Base-by-base conservation (phyloP, 1,140 invertebrate genomes). In the Caligus rogercresseyi region DNA sequence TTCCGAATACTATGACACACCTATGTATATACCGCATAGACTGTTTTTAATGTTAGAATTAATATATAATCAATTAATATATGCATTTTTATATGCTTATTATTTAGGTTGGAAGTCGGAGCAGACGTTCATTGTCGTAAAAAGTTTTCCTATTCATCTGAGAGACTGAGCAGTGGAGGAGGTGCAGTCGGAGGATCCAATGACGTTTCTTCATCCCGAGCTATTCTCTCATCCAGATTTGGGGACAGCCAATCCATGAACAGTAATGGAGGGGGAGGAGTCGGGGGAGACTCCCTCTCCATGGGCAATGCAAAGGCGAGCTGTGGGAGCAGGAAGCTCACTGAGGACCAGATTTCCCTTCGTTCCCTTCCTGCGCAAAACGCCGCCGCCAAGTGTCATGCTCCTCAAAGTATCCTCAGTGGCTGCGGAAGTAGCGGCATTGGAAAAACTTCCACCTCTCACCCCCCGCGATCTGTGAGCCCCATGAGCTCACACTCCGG, bases 61-160 rank as follows among this genome's bases (percentile, higher is more conserved):
- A 11, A 43, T 43, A 43, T 43, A 43, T 43, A 43, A 43, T 43
- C 7, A 43, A 43, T 43, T 11, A 43, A 43, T 43, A 43, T n/a
- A 11, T 43, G n/a, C n/a, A 43, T 43, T 7, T n/a, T 1, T 60
- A 21, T 52, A 56, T 13, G 16, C 16, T 15, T 19, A 62, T 61
- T 11, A 3, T 20, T 64, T 21, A 83, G 83, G 69, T 70, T 87
- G 68, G 84, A 86, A 69, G 83, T 86, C 2, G 83, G 85, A 67
- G 84, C 82, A 14, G 85, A 87, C 70, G 77, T 86, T 7, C 78
- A 79, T 4, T 80, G 82, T 0, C 78, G 78, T 0, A 84, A 85
- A 67, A 74, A 83, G 26, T 80, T 81, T 52, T 63, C 64, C 20
- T 54, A 18, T 51, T 63, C 61, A 15, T 25, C 51, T 24, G 61